phyloP scores from a whole-genome alignment of 2,888 invertebrate species.

The Parnassius orleans region DNA sequence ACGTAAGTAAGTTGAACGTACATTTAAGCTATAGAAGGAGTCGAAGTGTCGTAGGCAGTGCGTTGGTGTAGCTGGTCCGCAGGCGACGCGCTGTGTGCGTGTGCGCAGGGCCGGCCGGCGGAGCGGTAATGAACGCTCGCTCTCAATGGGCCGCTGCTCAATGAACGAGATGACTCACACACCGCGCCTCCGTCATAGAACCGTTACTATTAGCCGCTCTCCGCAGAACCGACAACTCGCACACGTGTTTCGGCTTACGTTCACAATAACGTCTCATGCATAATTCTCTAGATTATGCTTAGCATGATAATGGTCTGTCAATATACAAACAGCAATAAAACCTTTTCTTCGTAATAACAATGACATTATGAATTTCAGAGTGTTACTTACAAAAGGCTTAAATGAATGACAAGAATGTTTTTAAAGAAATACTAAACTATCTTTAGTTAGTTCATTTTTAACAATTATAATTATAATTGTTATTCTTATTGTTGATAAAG shows the following conservation, averaged over 20 bases:
- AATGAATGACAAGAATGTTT: too few relatives aligned
- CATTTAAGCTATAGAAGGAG: conserved; percentile 10
- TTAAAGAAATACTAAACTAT: too few relatives aligned
- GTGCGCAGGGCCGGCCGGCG: conserved; percentile 63
- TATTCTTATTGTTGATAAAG: too few relatives aligned
- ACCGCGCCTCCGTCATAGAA: conserved; percentile 73
- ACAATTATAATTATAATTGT: too few relatives aligned
- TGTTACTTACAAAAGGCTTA: too few relatives aligned
- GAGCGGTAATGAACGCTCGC: conserved; percentile 76
- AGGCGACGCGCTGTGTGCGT: conserved; percentile 74
- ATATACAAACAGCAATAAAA: conserved; percentile 10
- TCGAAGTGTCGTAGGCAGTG: conserved; percentile 55
- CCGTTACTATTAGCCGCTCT: conserved; percentile 54
- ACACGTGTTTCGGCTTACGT: conserved; percentile 57
- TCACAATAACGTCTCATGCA: conserved; percentile 32
- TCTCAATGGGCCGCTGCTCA: conserved; percentile 71
- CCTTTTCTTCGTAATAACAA: conserved; percentile 2
- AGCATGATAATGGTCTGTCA: conserved; percentile 17
- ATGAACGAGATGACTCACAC: conserved; percentile 71
- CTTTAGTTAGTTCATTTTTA: too few relatives aligned
- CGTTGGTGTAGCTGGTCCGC: conserved; percentile 58
- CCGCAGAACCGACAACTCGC: conserved; percentile 58
- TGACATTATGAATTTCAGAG: neutral
- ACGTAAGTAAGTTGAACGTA: neutral
- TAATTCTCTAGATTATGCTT: conserved; percentile 31